Evolutionary conservation across 1,140 invertebrate genomes (phyloP).

Genomic region (Cotesia typhae): DNA sequence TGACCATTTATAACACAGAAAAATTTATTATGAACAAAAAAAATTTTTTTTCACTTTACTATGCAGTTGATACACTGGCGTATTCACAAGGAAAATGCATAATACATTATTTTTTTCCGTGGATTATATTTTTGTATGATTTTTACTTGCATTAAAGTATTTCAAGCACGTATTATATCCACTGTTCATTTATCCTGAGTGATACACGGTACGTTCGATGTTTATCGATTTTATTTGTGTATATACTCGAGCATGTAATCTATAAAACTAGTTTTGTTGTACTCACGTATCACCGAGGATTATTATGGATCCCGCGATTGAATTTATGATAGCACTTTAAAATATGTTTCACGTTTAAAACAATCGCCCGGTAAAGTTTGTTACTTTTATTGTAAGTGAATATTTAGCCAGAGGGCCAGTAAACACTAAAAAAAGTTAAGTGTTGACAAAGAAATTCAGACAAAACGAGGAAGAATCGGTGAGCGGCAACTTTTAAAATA

Average conservation of each 20-base stretch:
- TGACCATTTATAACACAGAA: background rate
- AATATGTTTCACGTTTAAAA: slow-evolving; percentile 38
- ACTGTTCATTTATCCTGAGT: slow-evolving; percentile 26
- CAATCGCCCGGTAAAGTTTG: slow-evolving; percentile 45
- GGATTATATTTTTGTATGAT: slow-evolving; percentile 10
- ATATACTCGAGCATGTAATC: too few relatives aligned
- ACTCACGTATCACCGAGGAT: too few relatives aligned
- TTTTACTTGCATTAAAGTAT: background rate
- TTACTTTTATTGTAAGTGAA: slow-evolving; percentile 45
- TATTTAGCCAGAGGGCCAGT: slow-evolving; percentile 45
- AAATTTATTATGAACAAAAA: too few relatives aligned
- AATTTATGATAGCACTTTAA: slow-evolving; percentile 30
- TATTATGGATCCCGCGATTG: background rate
- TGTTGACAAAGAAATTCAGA: background rate
- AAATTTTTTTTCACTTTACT: too few relatives aligned
- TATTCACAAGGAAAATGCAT: too few relatives aligned
- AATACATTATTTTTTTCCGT: slow-evolving; percentile 10
- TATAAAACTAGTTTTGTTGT: too few relatives aligned
- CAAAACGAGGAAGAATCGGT: background rate
- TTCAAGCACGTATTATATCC: slow-evolving; percentile 25
- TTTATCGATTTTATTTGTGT: too few relatives aligned
- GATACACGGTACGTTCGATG: slow-evolving; percentile 12
- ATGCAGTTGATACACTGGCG: too few relatives aligned
- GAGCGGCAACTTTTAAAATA: background rate
- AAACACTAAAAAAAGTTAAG: slow-evolving; percentile 29